Conservation (phyloP, 2,113 vertebrate species). For the Bostrychus sinensis region DNA sequence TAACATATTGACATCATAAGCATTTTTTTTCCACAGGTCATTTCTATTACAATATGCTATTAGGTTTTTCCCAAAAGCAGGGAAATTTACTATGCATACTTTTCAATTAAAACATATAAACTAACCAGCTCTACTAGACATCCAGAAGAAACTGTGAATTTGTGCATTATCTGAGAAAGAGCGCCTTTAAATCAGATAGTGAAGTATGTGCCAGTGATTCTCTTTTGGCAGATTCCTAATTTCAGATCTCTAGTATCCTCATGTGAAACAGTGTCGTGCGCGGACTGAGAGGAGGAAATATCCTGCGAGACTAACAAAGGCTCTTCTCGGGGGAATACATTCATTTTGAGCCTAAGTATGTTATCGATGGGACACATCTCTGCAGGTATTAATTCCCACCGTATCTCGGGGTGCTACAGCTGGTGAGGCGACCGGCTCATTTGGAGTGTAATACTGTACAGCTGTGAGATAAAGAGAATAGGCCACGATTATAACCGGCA, state of each 20-base stretch:
- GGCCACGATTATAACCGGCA: slow-evolving; percentile 57
- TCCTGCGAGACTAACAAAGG: slow-evolving; percentile 39
- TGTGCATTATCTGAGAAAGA: background rate
- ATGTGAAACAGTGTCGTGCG: slow-evolving; percentile 4
- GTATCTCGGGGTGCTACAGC: slow-evolving; percentile 54
- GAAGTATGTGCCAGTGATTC: slow-evolving; percentile 5
- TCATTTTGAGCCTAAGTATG: slow-evolving; percentile 44
- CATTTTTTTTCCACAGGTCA: too few species aligned
- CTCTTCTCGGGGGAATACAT: slow-evolving; percentile 44
- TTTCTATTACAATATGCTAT: too few species aligned
- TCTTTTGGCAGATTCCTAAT: slow-evolving; percentile 11
- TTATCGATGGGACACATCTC: slow-evolving; percentile 62
- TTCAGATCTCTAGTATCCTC: slow-evolving; percentile 17
- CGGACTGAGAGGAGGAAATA: background rate
- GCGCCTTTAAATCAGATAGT: background rate
- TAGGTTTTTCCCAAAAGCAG: too few species aligned
- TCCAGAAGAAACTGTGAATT: background rate
- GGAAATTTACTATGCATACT: too few species aligned
- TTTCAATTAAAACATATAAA: too few species aligned
- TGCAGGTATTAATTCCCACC: slow-evolving; percentile 69
- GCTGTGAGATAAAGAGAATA: slow-evolving; percentile 67
- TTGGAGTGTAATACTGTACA: slow-evolving; percentile 65
- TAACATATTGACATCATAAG: too few species aligned
- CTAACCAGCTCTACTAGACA: too few species aligned
- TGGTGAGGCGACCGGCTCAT: slow-evolving; percentile 54